These are phyloP conservation scores for Rhodophaea formosa DNA, from an alignment of 2,888 invertebrate genomes.

Conservation along the genomic window DNA sequence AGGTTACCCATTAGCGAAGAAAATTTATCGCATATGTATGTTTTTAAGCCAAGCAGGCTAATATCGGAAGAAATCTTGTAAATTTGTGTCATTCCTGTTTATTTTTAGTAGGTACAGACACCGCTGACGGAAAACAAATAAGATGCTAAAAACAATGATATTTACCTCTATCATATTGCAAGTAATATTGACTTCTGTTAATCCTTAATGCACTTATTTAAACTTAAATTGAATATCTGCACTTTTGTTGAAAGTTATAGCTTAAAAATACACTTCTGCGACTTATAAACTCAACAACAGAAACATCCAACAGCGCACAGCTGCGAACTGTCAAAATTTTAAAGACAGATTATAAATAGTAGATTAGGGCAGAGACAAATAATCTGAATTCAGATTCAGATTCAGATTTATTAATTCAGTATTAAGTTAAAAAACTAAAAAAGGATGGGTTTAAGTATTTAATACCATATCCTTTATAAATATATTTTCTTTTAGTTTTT, in stretches of 20 bases:
- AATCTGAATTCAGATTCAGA: background rate
- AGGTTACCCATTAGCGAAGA: slow-evolving; percentile 36
- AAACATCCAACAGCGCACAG: slow-evolving; percentile 66
- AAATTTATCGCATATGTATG: background rate
- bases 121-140: slow-evolving; percentile 27
- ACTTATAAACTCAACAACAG: slow-evolving; percentile 55
- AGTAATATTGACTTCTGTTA: slow-evolving; percentile 13
- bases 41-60: background rate
- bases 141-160: slow-evolving; percentile 28
- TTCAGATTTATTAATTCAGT: too few relatives aligned
- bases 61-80: background rate
- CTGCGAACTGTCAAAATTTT: slow-evolving; percentile 71
- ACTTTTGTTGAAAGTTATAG: background rate
- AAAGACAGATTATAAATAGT: slow-evolving; percentile 30
- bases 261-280: slow-evolving; percentile 37
- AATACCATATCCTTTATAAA: too few relatives aligned
- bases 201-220: slow-evolving; percentile 19
- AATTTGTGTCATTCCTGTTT: background rate
- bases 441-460: too few relatives aligned
- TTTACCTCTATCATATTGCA: slow-evolving; percentile 59
- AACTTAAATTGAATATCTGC: background rate
- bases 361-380: background rate
- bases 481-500: too few relatives aligned
- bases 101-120: slow-evolving; percentile 21
- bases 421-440: too few relatives aligned